A percentile compares a stretch with the other conserved stretches of the same genome.
These are phyloP conservation scores for Scortum barcoo DNA, from an alignment of 2,113 vertebrate genomes.

Conservation along the genomic window DNA sequence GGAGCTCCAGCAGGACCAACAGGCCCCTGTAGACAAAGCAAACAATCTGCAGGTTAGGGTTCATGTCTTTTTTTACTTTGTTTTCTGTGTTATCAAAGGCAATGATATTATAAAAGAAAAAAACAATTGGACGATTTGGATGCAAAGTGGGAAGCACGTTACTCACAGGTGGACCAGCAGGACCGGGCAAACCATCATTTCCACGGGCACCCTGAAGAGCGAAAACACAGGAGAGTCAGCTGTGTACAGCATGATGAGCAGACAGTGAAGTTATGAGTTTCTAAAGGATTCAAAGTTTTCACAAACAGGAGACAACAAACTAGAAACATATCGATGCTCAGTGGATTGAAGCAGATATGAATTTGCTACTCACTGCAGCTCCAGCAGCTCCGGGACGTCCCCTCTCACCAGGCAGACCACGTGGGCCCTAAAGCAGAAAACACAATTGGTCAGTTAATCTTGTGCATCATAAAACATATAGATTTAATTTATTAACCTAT, in stretches of 20 bases:
- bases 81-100: background rate
- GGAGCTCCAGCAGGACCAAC: conserved; percentile 94
- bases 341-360: background rate
- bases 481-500: background rate
- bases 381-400: conserved; percentile 93
- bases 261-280: background rate
- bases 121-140: background rate
- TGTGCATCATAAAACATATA: background rate
- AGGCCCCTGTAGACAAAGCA: conserved; percentile 87
- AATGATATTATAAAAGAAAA: background rate
- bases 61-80: too few species aligned
- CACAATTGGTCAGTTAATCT: background rate
- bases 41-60: conserved; percentile 27
- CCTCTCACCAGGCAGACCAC: conserved; percentile 96
- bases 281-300: background rate
- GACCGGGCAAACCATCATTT: conserved; percentile 95
- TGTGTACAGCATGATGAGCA: background rate
- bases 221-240: conserved; percentile 38
- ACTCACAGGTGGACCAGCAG: conserved; percentile 95
- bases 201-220: conserved; percentile 92
- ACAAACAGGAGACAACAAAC: background rate
- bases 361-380: conserved; percentile 90
- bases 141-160: background rate
- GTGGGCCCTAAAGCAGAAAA: conserved; percentile 88
- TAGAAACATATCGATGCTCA: background rate